These are phyloP conservation scores for Metopia argyrocephala DNA, from an alignment of 2,888 invertebrate genomes.

Conservation along the genomic window DNA sequence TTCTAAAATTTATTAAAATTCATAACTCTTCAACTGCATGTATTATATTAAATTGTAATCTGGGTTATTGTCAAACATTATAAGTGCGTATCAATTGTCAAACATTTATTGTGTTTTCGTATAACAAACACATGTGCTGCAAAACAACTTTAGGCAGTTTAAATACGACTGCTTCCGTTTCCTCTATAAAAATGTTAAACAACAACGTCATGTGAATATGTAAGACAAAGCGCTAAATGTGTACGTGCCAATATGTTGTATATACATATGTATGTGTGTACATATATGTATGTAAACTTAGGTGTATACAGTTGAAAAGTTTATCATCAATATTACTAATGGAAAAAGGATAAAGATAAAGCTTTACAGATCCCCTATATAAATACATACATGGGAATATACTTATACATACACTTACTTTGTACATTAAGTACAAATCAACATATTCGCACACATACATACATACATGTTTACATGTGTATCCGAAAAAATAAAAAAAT, in stretches of 20 bases:
- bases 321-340: constrained; percentile 63
- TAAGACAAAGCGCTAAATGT: neutral
- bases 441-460: neutral
- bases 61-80: constrained; percentile 15
- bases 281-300: neutral
- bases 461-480: neutral
- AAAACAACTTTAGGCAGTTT: constrained; percentile 41
- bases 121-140: constrained; percentile 23
- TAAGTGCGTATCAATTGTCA: constrained; percentile 47
- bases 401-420: constrained; percentile 1
- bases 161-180: constrained; percentile 51
- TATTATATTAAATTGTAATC: neutral
- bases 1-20: too few species aligned
- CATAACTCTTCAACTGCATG: neutral
- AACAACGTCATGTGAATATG: constrained; percentile 24
- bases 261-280: neutral
- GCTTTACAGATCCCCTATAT: constrained; percentile 37
- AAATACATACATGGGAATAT: constrained; percentile 40
- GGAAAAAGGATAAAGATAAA: constrained; percentile 65
- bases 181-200: constrained; percentile 45
- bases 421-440: constrained; percentile 46
- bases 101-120: constrained; percentile 38
- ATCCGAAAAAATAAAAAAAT: neutral
- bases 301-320: constrained; percentile 17
- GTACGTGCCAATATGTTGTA: neutral